A percentile compares a stretch with the other conserved stretches of the same genome.
These are phyloP conservation scores for Protonemura montana DNA, from an alignment of 2,888 invertebrate genomes.

Conservation along the genomic window DNA sequence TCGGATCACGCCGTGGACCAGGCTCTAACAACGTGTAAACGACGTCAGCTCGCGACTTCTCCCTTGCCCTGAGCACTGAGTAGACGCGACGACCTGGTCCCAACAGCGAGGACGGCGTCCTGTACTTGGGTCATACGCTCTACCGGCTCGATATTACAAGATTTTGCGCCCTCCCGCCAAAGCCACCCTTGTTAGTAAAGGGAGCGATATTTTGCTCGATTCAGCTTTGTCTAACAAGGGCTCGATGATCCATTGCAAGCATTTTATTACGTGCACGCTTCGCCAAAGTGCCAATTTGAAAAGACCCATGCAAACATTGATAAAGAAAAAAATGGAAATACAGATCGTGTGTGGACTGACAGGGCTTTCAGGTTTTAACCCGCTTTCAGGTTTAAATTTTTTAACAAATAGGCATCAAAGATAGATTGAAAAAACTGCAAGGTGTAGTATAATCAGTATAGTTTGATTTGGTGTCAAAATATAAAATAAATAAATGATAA, in stretches of 20 bases:
- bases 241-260: background rate
- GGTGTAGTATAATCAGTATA: too few species aligned
- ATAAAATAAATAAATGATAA: too few species aligned
- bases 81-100: background rate
- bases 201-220: background rate
- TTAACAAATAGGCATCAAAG: too few species aligned
- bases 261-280: too few species aligned
- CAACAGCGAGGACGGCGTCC: background rate
- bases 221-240: background rate
- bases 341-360: too few species aligned
- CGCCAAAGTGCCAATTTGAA: too few species aligned
- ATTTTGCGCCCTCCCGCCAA: background rate
- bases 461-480: too few species aligned
- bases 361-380: too few species aligned
- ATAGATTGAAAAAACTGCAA: too few species aligned
- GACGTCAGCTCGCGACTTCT: background rate
- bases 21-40: background rate
- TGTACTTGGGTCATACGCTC: background rate
- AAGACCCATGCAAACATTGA: background rate
- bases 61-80: background rate
- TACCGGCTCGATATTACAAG: background rate
- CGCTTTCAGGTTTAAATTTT: too few species aligned
- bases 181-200: background rate
- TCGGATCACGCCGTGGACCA: background rate
- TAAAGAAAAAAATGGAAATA: background rate